Percentiles rank a stretch among this genome's conserved stretches.
Conservation (phyloP, 2,888 invertebrate genomes). For the Metallyticus violacea region DNA sequence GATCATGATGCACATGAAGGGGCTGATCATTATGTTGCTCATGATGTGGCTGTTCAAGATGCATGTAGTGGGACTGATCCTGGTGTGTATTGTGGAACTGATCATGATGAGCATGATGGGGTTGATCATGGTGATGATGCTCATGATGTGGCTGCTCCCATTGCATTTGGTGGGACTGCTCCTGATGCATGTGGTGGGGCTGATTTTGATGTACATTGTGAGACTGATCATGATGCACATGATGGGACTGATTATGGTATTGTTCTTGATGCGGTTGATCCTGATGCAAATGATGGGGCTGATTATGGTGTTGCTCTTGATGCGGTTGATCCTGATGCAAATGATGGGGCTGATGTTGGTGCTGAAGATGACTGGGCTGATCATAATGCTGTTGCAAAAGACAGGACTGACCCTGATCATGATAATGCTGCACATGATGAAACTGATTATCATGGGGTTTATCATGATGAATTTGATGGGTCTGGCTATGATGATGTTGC, state of each 20-base stretch:
- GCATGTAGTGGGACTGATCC: neutral
- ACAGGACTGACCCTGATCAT: too few species aligned
- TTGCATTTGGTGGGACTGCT: conserved; percentile 32
- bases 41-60: neutral
- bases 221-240: conserved; percentile 34
- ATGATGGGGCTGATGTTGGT: neutral
- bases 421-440: neutral
- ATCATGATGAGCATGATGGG: conserved; percentile 28
- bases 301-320: conserved; percentile 24
- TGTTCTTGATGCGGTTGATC: conserved; percentile 28
- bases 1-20: neutral
- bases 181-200: conserved; percentile 33
- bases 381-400: neutral
- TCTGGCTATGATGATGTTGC: neutral
- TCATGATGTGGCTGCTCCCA: conserved; percentile 29
- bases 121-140: conserved; percentile 30
- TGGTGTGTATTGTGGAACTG: neutral
- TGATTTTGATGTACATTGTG: conserved; percentile 33
- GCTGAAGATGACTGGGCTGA: neutral
- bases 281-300: conserved; percentile 34
- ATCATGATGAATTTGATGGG: too few species aligned
- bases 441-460: too few species aligned
- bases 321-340: conserved; percentile 34
- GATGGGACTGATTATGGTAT: conserved; percentile 35
- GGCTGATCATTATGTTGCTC: neutral